Evolutionary conservation across 1,140 invertebrate species (phyloP).

Genomic region (Atta colombica): DNA sequence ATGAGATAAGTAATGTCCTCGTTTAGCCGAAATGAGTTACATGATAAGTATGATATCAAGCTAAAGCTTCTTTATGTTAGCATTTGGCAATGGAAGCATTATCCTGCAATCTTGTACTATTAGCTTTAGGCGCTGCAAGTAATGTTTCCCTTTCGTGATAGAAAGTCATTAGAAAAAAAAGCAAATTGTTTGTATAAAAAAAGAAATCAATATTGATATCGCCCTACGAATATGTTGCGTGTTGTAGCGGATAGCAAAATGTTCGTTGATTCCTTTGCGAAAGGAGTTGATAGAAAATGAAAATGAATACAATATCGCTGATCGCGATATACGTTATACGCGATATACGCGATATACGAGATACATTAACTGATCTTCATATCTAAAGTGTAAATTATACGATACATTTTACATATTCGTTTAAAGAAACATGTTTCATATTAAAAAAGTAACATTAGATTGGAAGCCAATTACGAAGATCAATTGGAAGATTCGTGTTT

Average conservation of each 20-base stretch:
- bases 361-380: background rate
- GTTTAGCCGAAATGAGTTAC: conserved; percentile 23
- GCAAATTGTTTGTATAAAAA: background rate
- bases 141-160: conserved; percentile 27
- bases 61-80: background rate
- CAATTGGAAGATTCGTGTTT: conserved; percentile 46
- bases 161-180: conserved; percentile 33
- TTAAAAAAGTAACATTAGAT: background rate
- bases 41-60: conserved; percentile 6
- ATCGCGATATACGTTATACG: background rate
- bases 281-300: conserved; percentile 1
- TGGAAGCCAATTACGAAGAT: conserved; percentile 40
- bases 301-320: background rate
- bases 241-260: conserved; percentile 58
- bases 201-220: background rate
- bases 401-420: background rate
- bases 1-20: conserved; percentile 22
- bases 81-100: conserved; percentile 12
- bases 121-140: conserved; percentile 12
- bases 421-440: conserved; percentile 16
- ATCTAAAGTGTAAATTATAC: background rate
- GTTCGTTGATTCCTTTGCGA: conserved; percentile 41
- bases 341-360: no score
- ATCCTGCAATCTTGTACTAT: conserved; percentile 12
- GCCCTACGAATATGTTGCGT: conserved; percentile 30